A percentile compares a stretch with the other conserved stretches of the same genome.
Evolutionary conservation across 2,888 invertebrate species (phyloP).

Genomic region (Pollenia angustigena): DNA sequence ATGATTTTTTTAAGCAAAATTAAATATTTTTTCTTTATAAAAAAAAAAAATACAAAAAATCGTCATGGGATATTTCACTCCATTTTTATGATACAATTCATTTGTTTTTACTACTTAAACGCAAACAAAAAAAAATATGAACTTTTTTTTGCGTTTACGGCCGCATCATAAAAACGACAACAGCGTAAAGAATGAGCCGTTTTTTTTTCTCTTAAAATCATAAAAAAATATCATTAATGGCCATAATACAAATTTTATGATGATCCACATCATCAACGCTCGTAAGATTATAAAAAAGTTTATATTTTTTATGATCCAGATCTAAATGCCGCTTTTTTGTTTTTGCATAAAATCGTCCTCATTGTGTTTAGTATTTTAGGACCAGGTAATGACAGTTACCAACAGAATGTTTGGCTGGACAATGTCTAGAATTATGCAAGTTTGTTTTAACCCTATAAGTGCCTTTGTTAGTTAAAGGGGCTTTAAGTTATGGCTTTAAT

Average conservation of each 20-base stretch:
- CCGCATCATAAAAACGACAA: constrained; percentile 59
- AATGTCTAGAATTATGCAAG: constrained; percentile 58
- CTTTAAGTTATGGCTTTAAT: background rate
- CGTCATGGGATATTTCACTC: constrained; percentile 60
- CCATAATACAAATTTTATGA: constrained; percentile 73
- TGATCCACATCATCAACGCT: constrained; percentile 76
- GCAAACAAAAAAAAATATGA: constrained; percentile 30
- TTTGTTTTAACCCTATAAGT: background rate
- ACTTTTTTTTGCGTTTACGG: constrained; percentile 62
- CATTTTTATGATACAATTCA: constrained; percentile 59
- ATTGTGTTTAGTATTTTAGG: constrained; percentile 50
- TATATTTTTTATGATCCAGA: constrained; percentile 75
- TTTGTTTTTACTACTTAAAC: constrained; percentile 47
- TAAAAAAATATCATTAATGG: constrained; percentile 52
- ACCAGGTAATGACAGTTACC: constrained; percentile 60
- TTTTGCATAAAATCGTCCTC: constrained; percentile 52
- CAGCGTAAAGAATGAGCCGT: background rate
- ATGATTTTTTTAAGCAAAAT: constrained; percentile 14
- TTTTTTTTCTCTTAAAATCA: constrained; percentile 1
- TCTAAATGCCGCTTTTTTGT: constrained; percentile 65
- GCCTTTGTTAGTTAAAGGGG: background rate
- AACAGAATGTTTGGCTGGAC: constrained; percentile 21
- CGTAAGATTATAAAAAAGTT: constrained; percentile 75
- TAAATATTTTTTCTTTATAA: background rate
- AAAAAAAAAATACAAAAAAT: background rate